Evolutionary conservation across 1,140 invertebrate genomes (phyloP), one percentile per base, ranked within the genome.

Genomic region (Hypsibius dujardini): DNA sequence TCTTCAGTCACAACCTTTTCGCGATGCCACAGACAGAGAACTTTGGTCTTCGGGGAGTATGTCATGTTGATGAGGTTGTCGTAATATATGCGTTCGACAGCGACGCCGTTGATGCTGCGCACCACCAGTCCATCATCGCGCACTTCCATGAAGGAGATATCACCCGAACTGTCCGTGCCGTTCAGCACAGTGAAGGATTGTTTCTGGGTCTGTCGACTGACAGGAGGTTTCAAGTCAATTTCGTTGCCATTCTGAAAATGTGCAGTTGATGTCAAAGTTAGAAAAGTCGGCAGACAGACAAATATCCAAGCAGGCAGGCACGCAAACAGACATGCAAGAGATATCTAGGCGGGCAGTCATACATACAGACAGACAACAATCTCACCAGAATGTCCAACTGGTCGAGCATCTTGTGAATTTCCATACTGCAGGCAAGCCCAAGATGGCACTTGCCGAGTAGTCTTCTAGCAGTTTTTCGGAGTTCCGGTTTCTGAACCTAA

Each of bases 11-110:
- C 28, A 28, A 28, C 28, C 79, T 59, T 81, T 67, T 70, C 12
- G 7, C 46, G 46, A 42, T 71, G 75, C 92, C 95, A 98, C 60
- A 98, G 83, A 81, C 95, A 98, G 69, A 99, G 82, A 15, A 98
- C 89, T 80, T 92, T 90, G 76, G 90, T 98, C 82, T 97, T 98
- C 0, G 95, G 96, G 75, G 93, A 95, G 79, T 95, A 99, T 0
- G 95, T 98, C 92, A 99, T 98, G 78, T 99, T 99, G 12, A 99
- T 93, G 45, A 99, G 83, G 70, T 94, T 84, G 78, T 99, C 95
- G 82, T 93, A 99, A 94, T 95, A 99, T 94, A 95, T 98, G 46
- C 79, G 84, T 78, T 98, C 95, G 69, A 95, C 88, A 75, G 98
- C 97, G 2, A 92, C 87, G 78, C 95, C 91, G 77, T 87, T 90